Percentiles rank a stretch among this genome's conserved stretches.
phyloP scores from a whole-genome alignment of 2,113 vertebrate genomes.

The Heterochromis multidens region DNA sequence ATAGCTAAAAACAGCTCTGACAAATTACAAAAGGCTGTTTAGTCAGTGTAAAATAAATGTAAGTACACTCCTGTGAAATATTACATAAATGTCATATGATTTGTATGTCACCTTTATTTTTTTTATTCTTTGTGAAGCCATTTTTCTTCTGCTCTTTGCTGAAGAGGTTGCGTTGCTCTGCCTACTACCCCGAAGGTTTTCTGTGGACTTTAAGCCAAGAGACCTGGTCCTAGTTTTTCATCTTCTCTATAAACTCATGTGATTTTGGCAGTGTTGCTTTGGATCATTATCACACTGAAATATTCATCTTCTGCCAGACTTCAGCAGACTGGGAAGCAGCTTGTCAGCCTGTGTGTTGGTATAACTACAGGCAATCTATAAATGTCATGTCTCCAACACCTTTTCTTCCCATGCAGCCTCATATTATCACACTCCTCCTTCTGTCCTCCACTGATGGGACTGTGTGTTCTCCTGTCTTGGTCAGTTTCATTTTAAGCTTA shows the following conservation, averaged over 20 bases:
- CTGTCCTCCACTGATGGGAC: not conserved
- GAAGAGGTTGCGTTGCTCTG: not conserved
- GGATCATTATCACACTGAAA: not conserved
- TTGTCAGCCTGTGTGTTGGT: not conserved
- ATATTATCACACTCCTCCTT: not conserved
- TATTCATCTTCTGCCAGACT: not conserved
- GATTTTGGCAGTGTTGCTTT: not conserved
- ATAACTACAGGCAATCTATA: not conserved
- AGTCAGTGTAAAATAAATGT: not conserved
- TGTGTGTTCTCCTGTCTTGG: not conserved
- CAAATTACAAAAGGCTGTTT: not conserved
- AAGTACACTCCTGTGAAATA: not conserved
- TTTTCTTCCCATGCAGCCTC: not conserved
- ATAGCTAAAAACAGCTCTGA: not conserved
- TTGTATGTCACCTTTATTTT: not conserved
- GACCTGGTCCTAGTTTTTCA: not conserved
- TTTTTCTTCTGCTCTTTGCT: not conserved
- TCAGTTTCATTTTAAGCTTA: not conserved
- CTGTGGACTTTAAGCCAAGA: not conserved
- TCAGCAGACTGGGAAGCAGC: not conserved
- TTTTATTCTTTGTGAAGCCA: not conserved
- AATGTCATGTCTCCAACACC: not conserved
- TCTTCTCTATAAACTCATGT: not conserved
- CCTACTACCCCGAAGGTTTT: not conserved
- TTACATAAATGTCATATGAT: not conserved